phyloP scores from a whole-genome alignment of 2,888 invertebrate species.

The Cordilura impudica region DNA sequence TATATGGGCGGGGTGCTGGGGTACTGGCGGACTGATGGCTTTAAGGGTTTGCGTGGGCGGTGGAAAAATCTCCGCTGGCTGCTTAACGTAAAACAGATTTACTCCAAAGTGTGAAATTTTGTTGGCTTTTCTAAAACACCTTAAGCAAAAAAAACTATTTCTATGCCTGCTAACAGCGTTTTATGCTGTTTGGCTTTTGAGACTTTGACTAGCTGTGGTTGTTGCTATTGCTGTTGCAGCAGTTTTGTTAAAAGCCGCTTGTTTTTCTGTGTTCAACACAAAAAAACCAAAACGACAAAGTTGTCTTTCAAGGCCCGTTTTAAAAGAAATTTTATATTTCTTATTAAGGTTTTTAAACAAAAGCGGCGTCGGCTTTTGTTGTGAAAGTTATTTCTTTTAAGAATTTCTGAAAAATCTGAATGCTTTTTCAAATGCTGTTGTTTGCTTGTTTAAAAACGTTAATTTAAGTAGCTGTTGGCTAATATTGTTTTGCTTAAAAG shows the following conservation, averaged over 20 bases:
- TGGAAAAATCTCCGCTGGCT: slow-evolving; percentile 78
- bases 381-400: slow-evolving; percentile 16
- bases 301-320: too few species aligned
- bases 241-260: neutral
- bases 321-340: neutral
- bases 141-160: slow-evolving; percentile 68
- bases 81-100: slow-evolving; percentile 78
- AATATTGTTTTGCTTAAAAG: neutral
- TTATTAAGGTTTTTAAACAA: neutral
- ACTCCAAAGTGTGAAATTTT: slow-evolving; percentile 79
- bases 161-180: slow-evolving; percentile 32
- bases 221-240: neutral
- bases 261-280: neutral
- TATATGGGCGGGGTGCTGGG: slow-evolving; percentile 74
- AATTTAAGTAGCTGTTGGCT: too few species aligned
- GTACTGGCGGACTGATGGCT: slow-evolving; percentile 77
- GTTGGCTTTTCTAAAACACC: slow-evolving; percentile 76
- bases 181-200: slow-evolving; percentile 25
- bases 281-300: neutral
- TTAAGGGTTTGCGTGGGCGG: slow-evolving; percentile 78
- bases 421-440: too few species aligned
- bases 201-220: neutral
- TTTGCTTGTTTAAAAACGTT: neutral
- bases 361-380: neutral
- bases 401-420: too few species aligned